Conservation (phyloP, 2,888 invertebrate genomes). For the Carcina quercana region DNA sequence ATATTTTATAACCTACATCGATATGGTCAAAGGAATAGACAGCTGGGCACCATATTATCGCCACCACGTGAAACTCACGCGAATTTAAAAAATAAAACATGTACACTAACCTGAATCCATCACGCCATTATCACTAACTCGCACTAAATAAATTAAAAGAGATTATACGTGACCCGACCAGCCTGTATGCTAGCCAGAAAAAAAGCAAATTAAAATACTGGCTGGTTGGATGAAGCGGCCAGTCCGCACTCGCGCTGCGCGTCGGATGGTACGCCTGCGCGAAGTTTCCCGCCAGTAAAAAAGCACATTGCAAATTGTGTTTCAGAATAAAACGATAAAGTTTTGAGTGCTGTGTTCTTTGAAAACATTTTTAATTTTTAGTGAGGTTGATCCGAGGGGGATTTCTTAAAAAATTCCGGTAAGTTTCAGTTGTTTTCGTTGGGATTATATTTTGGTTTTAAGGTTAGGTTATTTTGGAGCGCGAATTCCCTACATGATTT, state of each 20-base stretch:
- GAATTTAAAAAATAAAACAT: conserved; percentile 17
- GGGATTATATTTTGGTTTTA: no score
- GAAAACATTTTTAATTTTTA: conserved; percentile 19
- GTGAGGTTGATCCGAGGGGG: no score
- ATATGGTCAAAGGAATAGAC: no score
- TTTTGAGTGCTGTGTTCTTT: conserved; percentile 31
- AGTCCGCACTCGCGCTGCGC: conserved; percentile 41
- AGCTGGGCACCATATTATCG: no score
- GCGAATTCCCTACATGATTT: no score
- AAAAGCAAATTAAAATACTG: conserved; percentile 20
- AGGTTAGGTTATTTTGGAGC: no score
- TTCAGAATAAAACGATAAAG: no score
- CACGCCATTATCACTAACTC: conserved; percentile 34
- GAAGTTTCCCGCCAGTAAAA: conserved; percentile 28
- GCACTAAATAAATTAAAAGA: conserved; percentile 28
- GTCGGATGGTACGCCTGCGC: conserved; percentile 33
- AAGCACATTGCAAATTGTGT: conserved; percentile 6
- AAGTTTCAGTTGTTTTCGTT: conserved; percentile 7
- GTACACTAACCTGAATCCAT: conserved; percentile 44
- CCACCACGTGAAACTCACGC: conserved; percentile 9
- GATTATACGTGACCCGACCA: conserved; percentile 37
- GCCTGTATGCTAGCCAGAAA: conserved; percentile 33
- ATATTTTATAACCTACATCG: no score
- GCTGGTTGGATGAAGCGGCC: conserved; percentile 22
- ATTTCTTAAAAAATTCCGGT: no score